Base-by-base conservation (phyloP, 1,140 invertebrate species). In the Agraylea sexmaculata region DNA sequence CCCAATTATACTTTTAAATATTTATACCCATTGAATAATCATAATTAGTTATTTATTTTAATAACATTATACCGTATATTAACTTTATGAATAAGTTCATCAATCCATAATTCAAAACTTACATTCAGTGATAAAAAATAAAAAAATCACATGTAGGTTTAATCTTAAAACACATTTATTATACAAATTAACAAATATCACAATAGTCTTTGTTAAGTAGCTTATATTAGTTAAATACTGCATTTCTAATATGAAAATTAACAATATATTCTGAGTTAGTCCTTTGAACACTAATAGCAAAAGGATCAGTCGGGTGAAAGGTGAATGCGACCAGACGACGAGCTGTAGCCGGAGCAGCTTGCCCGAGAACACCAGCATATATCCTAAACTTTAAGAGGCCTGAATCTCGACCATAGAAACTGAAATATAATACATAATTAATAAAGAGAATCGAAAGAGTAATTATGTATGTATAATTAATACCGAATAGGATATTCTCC, bases 281-380 rank as follows among this genome's bases (percentile, higher is more conserved):
- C 52, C 91, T 68, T 61, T 96, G 92, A 13, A 96, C 89, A 53
- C 89, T 95, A 38, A 97, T 90, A 6, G 88, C 85, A 63, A 97
- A 93, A 6, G 93, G 93, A 66, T 96, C 90, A 22, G 79, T 87
- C 0, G 92, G 93, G 68, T 97, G 93, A 62, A 94, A 96, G n/a
- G 87, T 94, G 59, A 95, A 96, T 6, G 92, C 90, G n/a, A 95
- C 91, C 1, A 96, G 69, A 48, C 89, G 61, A 50, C 87, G 69
- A 7, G 80, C 76, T 68, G 64, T 39, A 70, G 67, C 38, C 2
- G 70, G 71, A 18, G 58, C 59, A 47, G 71, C 63, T 61, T 71
- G 69, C 32, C 71, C 71, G 43, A 74, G 54, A 29, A 82, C 70
- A 42, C 90, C 82, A 12, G 86, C 81, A 62, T 90, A 78, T 55